Evolutionary conservation across 2,888 invertebrate species (phyloP).

Genomic region (Notocelia uddmanniana): DNA sequence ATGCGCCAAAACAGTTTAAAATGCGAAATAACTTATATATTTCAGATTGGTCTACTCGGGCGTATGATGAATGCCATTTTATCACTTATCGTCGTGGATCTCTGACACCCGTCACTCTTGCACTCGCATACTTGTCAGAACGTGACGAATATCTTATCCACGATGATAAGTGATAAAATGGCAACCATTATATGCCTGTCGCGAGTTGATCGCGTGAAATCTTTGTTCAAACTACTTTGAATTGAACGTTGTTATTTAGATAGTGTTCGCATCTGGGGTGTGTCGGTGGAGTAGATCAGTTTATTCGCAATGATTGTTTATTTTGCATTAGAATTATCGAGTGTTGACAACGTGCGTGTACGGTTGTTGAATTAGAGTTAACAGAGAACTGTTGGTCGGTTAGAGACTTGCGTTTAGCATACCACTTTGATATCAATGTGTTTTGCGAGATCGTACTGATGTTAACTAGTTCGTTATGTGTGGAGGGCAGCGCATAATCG

Average conservation of each 20-base stretch:
- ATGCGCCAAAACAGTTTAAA: no score
- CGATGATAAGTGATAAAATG: no score
- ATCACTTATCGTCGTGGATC: no score
- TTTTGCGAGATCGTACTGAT: neutral
- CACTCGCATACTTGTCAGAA: no score
- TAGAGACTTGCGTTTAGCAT: neutral
- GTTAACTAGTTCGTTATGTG: neutral
- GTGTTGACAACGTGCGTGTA: conserved; percentile 21
- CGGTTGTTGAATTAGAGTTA: conserved; percentile 3
- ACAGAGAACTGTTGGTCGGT: neutral
- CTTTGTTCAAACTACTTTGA: conserved; percentile 27
- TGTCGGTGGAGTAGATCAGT: conserved; percentile 30
- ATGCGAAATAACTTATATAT: no score
- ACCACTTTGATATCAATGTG: neutral
- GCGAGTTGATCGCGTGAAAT: conserved; percentile 2
- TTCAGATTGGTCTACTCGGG: no score
- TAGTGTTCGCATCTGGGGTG: conserved; percentile 32
- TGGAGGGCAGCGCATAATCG: no score
- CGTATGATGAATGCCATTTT: no score
- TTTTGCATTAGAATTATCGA: conserved; percentile 27
- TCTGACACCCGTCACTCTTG: no score
- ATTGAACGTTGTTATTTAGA: conserved; percentile 26
- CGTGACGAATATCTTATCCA: no score
- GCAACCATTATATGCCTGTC: no score
- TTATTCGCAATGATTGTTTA: conserved; percentile 32